Evolutionary conservation across 2,888 invertebrate genomes (phyloP).

Genomic region (Dendrolimus houi): DNA sequence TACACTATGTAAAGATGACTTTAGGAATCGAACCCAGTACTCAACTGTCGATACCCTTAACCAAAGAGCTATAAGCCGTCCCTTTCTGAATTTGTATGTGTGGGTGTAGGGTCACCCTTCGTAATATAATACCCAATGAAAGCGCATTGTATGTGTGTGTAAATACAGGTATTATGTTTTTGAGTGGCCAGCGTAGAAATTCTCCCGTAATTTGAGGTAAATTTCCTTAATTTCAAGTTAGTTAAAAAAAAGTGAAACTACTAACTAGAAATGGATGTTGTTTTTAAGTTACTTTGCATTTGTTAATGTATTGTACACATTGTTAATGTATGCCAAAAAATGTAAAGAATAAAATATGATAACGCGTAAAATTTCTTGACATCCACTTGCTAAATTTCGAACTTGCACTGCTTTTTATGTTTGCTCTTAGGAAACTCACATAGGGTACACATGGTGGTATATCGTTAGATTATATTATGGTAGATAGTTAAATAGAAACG

Average conservation of each 20-base stretch:
- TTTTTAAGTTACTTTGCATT: too few species aligned
- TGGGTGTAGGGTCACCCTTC: conserved; percentile 27
- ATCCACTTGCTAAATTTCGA: too few species aligned
- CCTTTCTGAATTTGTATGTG: conserved; percentile 6
- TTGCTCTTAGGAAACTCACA: too few species aligned
- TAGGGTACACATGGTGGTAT: too few species aligned
- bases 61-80: not conserved
- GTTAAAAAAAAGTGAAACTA: not conserved
- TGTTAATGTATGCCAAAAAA: too few species aligned
- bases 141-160: conserved; percentile 25
- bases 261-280: too few species aligned
- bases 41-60: not conserved
- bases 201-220: conserved; percentile 17
- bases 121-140: conserved; percentile 32
- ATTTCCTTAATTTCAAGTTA: conserved; percentile 1
- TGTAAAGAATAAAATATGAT: too few species aligned
- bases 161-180: conserved; percentile 30
- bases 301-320: too few species aligned
- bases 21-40: not conserved
- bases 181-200: conserved; percentile 16
- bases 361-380: too few species aligned
- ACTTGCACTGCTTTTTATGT: too few species aligned
- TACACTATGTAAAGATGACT: not conserved
- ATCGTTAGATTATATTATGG: too few species aligned
- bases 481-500: too few species aligned